Base-by-base conservation (phyloP, 2,888 invertebrate genomes). In the Drosophila gaucha region DNA sequence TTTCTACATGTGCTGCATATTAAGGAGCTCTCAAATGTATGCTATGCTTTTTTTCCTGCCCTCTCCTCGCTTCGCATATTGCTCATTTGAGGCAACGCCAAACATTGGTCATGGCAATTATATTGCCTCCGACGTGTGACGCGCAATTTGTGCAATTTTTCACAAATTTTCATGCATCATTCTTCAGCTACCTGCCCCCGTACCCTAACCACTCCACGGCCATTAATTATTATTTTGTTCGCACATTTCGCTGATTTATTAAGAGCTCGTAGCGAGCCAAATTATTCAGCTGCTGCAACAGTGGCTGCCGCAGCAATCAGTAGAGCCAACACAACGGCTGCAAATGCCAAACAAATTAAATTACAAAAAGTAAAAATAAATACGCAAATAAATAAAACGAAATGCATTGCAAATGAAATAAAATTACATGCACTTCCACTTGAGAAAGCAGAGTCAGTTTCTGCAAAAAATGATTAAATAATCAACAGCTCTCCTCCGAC, bases 1-100 rank as follows among this genome's bases (percentile, higher is more conserved):
- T 89, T 89, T 88, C 90, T 89, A 89, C 90, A 90, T 87, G 89
- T 86, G 86, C 76, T 74, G 89, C 90, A 89, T 89, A 89, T 78
- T 88, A 84, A 89, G 75, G 49, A 58, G 62, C 50, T 46, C 63
- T 28, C 49, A 51, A 67, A 58, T 57, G 57, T 71, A 55, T 71
- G 63, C 58, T 70, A 31, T 31, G 24, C n/a, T 36, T 44, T 52
- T 46, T 58, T 26, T 5, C 24, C 16, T n/a, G 6, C 39, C 24
- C 3, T 33, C 10, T 33, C 6, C 41, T 8, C 43, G 3, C 5
- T 12, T 18, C 10, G 18, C 1, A 26, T 18, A 14, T 52, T 82
- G 84, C 76, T 83, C 80, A 80, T 86, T 83, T 83, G 52, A 59
- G 74, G 56, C 59, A 33, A 18, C 33, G 65, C 36, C 50, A 57